Conservation (phyloP, 2,113 vertebrate species). For the Amblyopsis rosae region DNA sequence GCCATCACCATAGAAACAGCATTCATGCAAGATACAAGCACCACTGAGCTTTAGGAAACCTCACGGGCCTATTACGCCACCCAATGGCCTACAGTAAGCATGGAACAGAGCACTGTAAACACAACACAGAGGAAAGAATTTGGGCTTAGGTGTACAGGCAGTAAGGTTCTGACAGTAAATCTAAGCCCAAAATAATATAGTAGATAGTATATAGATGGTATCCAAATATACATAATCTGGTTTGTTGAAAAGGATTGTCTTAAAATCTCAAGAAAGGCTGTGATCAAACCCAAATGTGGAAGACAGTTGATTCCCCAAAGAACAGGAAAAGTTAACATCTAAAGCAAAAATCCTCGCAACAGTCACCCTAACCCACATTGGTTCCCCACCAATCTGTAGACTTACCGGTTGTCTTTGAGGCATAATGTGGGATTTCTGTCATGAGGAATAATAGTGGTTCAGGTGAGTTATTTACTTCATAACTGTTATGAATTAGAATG, state of each 20-base stretch:
- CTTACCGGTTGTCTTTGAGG: constrained; percentile 58
- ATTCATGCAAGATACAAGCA: constrained; percentile 31
- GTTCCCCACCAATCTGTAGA: constrained; percentile 35
- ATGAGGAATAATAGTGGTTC: constrained; percentile 38
- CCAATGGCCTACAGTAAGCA: constrained; percentile 53
- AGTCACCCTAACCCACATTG: constrained; percentile 5
- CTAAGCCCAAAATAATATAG: too few species aligned
- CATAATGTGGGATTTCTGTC: constrained; percentile 61
- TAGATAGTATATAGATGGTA: too few species aligned
- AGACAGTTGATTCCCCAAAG: background rate
- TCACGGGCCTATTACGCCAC: constrained; percentile 60
- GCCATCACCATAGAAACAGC: constrained; percentile 66
- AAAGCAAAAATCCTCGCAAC: constrained; percentile 8
- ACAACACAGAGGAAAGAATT: background rate
- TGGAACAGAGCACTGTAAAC: constrained; percentile 26
- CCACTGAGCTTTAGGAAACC: constrained; percentile 25
- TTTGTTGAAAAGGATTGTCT: too few species aligned
- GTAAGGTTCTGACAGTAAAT: too few species aligned
- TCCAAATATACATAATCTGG: too few species aligned
- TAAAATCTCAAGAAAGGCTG: too few species aligned
- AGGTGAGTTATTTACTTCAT: constrained; percentile 2
- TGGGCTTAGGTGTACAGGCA: background rate
- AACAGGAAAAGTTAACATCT: background rate
- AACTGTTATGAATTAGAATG: background rate
- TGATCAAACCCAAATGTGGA: too few species aligned